Evolutionary conservation across 2,888 invertebrate genomes (phyloP), one percentile per base, ranked within the genome.

Genomic region (Aproaerema taeniolella): DNA sequence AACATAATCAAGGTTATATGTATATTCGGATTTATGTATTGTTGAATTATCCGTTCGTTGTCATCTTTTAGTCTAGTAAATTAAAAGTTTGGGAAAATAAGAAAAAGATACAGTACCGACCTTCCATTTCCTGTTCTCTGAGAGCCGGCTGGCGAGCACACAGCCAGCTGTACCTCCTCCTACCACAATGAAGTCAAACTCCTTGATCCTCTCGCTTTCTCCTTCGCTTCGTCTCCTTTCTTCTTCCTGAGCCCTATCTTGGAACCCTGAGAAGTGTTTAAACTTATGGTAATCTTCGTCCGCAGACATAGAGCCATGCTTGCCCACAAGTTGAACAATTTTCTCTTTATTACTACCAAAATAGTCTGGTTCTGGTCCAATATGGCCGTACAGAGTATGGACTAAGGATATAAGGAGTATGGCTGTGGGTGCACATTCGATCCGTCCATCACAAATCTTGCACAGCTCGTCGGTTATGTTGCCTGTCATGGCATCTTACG

Each of bases 141-240:
- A 81, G 6, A 85, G 51, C 14, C 86, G 60, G 49, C 85, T 85
- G 1, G 85, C 83, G 1, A 85, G 47, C 11, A 83, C 85, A 37
- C 82, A 79, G 3, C 85, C 85, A 0, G 86, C 85, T 0, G 85
- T 85, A 0, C 85, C 85, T 1, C 82, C 85, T 0, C 85, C 85
- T 0, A 85, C 63, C 2, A 85, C 63, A 12, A 85, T 66, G 43
- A 85, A 85, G 46, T 85, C 85, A 47, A 72, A 85, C 25, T 70
- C 68, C 2, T 49, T 45, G 2, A 49, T 47, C 8, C 12, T 12
- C n/a, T 12, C 11, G 3, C 10, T 13, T 13, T 37, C 12, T 28
- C 26, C 36, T n/a, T 7, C 14, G 37, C 13, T 20, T 9, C 14
- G 9, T 15, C 13, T 5, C 28, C 11, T 28, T 6, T 26, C 20